Evolutionary conservation across 2,888 invertebrate species (phyloP).

Genomic region (Synanthedon myopaeformis): DNA sequence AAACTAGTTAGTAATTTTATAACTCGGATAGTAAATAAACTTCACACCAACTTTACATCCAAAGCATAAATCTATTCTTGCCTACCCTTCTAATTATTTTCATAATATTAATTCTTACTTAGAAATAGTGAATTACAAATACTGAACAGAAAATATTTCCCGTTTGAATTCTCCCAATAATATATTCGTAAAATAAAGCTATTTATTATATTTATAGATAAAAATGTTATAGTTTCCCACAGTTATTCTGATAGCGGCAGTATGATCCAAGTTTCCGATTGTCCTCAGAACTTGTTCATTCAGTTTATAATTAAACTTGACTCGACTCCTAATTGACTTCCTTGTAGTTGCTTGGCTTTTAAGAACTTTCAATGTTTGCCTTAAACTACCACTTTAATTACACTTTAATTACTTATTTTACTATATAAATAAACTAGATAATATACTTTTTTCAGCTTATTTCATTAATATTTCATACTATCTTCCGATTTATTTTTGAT

Average conservation of each 20-base stretch:
- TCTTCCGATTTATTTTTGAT: too few relatives aligned
- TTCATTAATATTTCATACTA: too few relatives aligned
- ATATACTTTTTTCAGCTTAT: not conserved
- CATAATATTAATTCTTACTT: too few relatives aligned
- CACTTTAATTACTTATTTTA: slow-evolving; percentile 27
- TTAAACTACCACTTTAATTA: slow-evolving; percentile 44
- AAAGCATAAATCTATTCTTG: too few relatives aligned
- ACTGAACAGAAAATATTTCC: too few relatives aligned
- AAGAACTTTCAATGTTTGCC: slow-evolving; percentile 53
- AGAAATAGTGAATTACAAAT: too few relatives aligned
- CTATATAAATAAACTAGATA: not conserved
- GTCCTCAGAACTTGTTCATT: slow-evolving; percentile 45
- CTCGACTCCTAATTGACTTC: slow-evolving; percentile 52
- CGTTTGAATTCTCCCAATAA: too few relatives aligned
- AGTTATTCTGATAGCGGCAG: slow-evolving; percentile 25
- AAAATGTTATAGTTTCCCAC: slow-evolving; percentile 14
- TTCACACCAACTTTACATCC: too few relatives aligned
- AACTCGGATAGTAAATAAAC: too few relatives aligned
- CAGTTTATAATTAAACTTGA: slow-evolving; percentile 65
- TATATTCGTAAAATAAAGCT: too few relatives aligned
- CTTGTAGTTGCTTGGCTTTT: slow-evolving; percentile 33
- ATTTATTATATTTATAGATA: slow-evolving; percentile 6
- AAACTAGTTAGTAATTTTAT: too few relatives aligned
- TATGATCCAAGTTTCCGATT: slow-evolving; percentile 48
- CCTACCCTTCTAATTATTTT: too few relatives aligned